Base-by-base conservation (phyloP, 1,140 invertebrate species). In the Drosophila carrolli region DNA sequence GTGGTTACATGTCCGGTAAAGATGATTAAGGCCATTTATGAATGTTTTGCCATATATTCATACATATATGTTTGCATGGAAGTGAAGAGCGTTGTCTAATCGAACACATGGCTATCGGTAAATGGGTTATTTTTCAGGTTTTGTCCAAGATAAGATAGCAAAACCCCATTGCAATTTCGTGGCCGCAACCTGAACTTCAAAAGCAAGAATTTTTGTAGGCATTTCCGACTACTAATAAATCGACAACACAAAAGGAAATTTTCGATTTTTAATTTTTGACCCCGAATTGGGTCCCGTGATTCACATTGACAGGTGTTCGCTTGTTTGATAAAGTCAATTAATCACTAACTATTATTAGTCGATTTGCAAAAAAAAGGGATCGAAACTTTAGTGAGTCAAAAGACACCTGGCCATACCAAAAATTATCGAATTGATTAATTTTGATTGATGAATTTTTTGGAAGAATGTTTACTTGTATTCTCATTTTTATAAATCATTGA, bases 11-110 rank as follows among this genome's bases (percentile, higher is more conserved):
- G 53, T 16, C 37, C n/a, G 9, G 8, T 19, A 44, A 14, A 14
- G n/a, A 10, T 43, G 51, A 19, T 50, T 72, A 80, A 72, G 78
- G 71, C 60, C 60, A 41, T 72, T 83, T 84, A 79, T 75, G 70
- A 66, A 41, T 71, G 23, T 55, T 74, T 57, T 14, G 10, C n/a
- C 32, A 37, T 27, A 41, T 32, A 16, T 44, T 41, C n/a, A 37
- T 37, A 14, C 23, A 23, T 23, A 23, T 23, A 23, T 23, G 23
- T 14, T 10, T 10, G 32, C 8, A 16, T 23, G 16, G 37, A 35
- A 29, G 10, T 43, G 32, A 53, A 43, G 61, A 43, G 37, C 65
- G 66, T 40, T 72, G 65, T 41, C 68, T 72, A 72, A 72, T 72
- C 68, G 66, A 72, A 58, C 44, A 38, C 66, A 71, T n/a, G 19